Percentiles rank a stretch among this genome's conserved stretches.
phyloP scores from a whole-genome alignment of 2,797 vertebrate species.

The Argyrosomus regius region DNA sequence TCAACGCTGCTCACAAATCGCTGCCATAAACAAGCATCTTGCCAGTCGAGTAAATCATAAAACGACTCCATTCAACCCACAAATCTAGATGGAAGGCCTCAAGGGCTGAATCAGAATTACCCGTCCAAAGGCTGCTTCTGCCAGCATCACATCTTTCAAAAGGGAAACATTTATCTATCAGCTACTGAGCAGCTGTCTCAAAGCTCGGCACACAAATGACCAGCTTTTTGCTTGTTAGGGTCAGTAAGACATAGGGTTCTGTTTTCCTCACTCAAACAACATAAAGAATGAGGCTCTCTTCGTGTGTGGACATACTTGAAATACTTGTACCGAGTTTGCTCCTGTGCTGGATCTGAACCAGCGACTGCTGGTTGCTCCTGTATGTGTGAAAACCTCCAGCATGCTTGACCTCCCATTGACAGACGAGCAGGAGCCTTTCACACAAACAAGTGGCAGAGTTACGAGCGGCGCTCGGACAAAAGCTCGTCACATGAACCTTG shows the following conservation, averaged over 20 bases:
- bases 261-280: slow-evolving; percentile 50
- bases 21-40: slow-evolving; percentile 72
- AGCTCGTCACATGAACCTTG: slow-evolving; percentile 63
- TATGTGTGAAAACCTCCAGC: slow-evolving; percentile 61
- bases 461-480: slow-evolving; percentile 51
- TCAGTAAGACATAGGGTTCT: slow-evolving; percentile 28
- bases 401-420: slow-evolving; percentile 67
- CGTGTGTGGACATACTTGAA: slow-evolving; percentile 57
- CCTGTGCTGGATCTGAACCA: slow-evolving; percentile 59
- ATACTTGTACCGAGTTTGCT: slow-evolving; percentile 59
- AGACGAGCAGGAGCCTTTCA: slow-evolving; percentile 67
- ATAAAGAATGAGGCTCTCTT: slow-evolving; percentile 39
- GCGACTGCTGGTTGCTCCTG: slow-evolving; percentile 58
- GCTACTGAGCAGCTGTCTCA: slow-evolving; percentile 41
- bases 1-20: slow-evolving; percentile 62
- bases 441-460: slow-evolving; percentile 63
- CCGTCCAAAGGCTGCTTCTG: slow-evolving; percentile 43
- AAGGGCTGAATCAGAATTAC: slow-evolving; percentile 54
- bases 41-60: slow-evolving; percentile 71
- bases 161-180: slow-evolving; percentile 57
- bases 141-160: slow-evolving; percentile 56
- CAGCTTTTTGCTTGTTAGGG: slow-evolving; percentile 15
- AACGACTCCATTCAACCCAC: slow-evolving; percentile 57
- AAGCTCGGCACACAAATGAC: slow-evolving; percentile 24
- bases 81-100: slow-evolving; percentile 64